Evolutionary conservation across 2,888 invertebrate species (phyloP), one percentile per base, ranked within the genome.

Genomic region (Pyrrhosoma nymphula): DNA sequence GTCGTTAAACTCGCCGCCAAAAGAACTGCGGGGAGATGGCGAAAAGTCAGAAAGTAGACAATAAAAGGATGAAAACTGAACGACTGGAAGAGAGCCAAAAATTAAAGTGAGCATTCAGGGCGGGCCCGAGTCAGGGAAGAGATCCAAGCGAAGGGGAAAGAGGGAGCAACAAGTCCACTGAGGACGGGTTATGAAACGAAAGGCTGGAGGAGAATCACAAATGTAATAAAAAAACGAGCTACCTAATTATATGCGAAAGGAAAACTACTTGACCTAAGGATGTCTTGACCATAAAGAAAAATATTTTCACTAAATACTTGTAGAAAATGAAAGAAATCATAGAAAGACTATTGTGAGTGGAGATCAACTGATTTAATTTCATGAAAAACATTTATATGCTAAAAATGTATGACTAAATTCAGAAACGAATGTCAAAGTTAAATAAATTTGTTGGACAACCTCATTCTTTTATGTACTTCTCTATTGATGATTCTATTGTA

Each of bases 1-100:
- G 82, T 82, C 82, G 82, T 82, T 82, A 82, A 82, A 82, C 82
- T 82, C 82, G 30, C 82, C 82, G 35, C 82, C 82, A 82, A 82
- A 69, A 26, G 82, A 82, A 82, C 82, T 82, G 82, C 82, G 10
- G 82, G 35, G 82, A 23, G 35, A 82, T 82, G 82, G 82, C 35
- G 82, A 82, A 82, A 35, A 82, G 82, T 82, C 82, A 82, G 82
- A 82, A 82, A 82, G 82, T 14, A 82, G 82, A 82, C 35, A 82
- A 82, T 82, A 82, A 82, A 75, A 35, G 82, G 82, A 82, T 82
- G 82, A 35, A 82, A 82, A 82, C 35, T 12, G 82, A 10, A 69
- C n/a, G 69, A n/a, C 69, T 69, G 69, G 69, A 69, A 82, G 82
- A 0, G 82, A 35, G 30, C 82, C 82, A 82, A 82, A 82, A 82